These are phyloP conservation scores for Acleris sparsana DNA, from an alignment of 2,888 invertebrate genomes.

Conservation along the genomic window DNA sequence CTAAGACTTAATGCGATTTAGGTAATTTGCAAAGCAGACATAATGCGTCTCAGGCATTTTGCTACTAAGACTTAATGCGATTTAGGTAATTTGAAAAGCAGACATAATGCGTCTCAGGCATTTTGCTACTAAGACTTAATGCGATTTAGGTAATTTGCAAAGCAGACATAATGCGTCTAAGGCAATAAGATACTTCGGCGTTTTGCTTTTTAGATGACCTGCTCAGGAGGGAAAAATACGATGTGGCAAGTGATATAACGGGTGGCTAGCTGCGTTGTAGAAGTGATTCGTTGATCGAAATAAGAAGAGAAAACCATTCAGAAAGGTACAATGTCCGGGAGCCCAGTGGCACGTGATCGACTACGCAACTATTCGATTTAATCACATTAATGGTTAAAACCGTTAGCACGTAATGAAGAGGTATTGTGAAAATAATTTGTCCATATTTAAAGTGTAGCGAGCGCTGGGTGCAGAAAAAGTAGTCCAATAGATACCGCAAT, in stretches of 20 bases:
- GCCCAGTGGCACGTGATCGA: slow-evolving; percentile 67
- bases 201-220: too few relatives aligned
- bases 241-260: slow-evolving; percentile 22
- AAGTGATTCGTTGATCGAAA: slow-evolving; percentile 26
- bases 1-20: too few relatives aligned
- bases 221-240: too few relatives aligned
- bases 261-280: slow-evolving; percentile 15
- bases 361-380: slow-evolving; percentile 70
- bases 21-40: too few relatives aligned
- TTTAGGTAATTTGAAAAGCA: too few relatives aligned
- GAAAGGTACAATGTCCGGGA: slow-evolving; percentile 55
- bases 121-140: too few relatives aligned
- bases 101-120: too few relatives aligned
- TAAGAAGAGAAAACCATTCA: slow-evolving; percentile 29
- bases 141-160: too few relatives aligned
- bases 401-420: slow-evolving; percentile 76
- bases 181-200: too few relatives aligned
- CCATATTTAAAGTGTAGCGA: slow-evolving; percentile 69
- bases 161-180: too few relatives aligned
- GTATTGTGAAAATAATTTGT: slow-evolving; percentile 79
- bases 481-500: slow-evolving; percentile 54
- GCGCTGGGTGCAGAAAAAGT: slow-evolving; percentile 58
- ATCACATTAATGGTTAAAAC: slow-evolving; percentile 78
- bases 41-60: too few relatives aligned
- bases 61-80: too few relatives aligned